Conservation (phyloP, 2,888 invertebrate species). For the Smittia aterrima region DNA sequence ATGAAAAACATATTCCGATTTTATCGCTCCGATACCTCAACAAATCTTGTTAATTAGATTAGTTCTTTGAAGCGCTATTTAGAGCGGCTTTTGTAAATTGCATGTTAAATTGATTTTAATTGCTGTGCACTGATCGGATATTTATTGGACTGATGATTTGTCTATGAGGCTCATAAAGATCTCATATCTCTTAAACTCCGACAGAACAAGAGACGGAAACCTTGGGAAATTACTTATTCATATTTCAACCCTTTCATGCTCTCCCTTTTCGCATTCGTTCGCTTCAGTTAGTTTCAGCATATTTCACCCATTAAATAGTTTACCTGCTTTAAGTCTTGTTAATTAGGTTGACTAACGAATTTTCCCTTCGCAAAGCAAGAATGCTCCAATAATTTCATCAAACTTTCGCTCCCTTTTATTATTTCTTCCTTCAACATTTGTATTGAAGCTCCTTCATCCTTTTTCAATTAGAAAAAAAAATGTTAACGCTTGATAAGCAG, state of each 20-base stretch:
- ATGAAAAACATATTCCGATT: conserved; percentile 20
- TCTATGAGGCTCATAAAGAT: conserved; percentile 21
- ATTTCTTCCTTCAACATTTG: neutral
- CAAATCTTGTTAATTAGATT: conserved; percentile 39
- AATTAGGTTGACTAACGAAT: conserved; percentile 24
- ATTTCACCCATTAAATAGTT: conserved; percentile 39
- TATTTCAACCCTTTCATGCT: conserved; percentile 28
- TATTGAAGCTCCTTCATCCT: neutral
- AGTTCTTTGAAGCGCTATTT: neutral
- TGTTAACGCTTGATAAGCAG: neutral
- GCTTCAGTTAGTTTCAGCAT: conserved; percentile 28
- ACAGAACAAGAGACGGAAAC: neutral
- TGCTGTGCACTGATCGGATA: conserved; percentile 32
- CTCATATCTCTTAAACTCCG: neutral
- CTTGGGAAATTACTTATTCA: neutral
- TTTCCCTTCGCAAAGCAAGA: neutral
- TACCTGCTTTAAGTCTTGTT: conserved; percentile 40
- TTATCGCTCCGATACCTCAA: conserved; percentile 21
- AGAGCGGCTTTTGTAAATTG: neutral
- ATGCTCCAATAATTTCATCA: conserved; percentile 2
- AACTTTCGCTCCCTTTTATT: neutral
- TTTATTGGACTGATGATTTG: conserved; percentile 34
- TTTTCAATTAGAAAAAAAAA: neutral
- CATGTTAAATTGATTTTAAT: conserved; percentile 37
- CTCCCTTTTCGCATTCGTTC: conserved; percentile 6